Percentiles rank a stretch among this genome's conserved stretches.
These are phyloP conservation scores for Cecropterus lyciades DNA, from an alignment of 1,140 invertebrate species.

Conservation along the genomic window DNA sequence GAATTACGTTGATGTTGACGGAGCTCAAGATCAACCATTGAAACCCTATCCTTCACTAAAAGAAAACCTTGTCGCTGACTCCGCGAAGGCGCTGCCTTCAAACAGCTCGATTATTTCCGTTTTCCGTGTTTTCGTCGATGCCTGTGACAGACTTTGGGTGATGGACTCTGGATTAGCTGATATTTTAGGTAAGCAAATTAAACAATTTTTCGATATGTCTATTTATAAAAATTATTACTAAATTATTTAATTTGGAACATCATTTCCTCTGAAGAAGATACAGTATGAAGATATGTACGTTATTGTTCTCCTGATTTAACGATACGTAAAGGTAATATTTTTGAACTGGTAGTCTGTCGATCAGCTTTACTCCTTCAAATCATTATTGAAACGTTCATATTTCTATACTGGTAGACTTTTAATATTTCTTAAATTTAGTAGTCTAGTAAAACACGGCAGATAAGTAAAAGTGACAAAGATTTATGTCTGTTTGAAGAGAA, in stretches of 20 bases:
- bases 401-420: no score
- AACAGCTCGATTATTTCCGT: conserved; percentile 87
- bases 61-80: conserved; percentile 85
- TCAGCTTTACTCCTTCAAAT: no score
- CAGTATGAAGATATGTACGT: no score
- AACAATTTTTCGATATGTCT: background rate
- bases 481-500: conserved; percentile 28
- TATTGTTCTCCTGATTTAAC: no score
- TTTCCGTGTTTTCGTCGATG: conserved; percentile 87
- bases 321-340: no score
- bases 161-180: conserved; percentile 90
- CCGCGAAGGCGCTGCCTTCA: conserved; percentile 71
- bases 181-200: conserved; percentile 85
- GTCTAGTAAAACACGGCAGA: conserved; percentile 3
- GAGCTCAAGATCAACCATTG: conserved; percentile 86
- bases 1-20: conserved; percentile 87
- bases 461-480: conserved; percentile 22
- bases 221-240: no score
- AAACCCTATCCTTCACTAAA: conserved; percentile 89
- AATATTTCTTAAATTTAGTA: conserved; percentile 8
- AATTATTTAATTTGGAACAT: no score
- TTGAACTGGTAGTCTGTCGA: no score
- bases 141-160: conserved; percentile 90
- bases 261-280: no score
- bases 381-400: no score